Percentiles rank a stretch among this genome's conserved stretches.
phyloP scores from a whole-genome alignment of 2,888 invertebrate species.

The Rhagonycha lutea region DNA sequence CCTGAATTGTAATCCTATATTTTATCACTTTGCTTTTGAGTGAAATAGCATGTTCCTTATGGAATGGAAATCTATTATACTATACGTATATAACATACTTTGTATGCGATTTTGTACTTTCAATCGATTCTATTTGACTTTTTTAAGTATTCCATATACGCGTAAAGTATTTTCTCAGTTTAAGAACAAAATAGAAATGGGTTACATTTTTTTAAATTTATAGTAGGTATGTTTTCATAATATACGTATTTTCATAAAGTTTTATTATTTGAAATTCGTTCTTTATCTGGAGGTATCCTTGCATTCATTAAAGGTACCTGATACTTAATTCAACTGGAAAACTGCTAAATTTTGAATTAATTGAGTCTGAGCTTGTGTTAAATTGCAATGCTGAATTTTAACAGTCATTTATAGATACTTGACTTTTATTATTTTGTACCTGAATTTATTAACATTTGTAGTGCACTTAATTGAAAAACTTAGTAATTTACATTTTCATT shows the following conservation, averaged over 20 bases:
- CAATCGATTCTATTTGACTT: slow-evolving; percentile 5
- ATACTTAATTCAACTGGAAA: slow-evolving; percentile 3
- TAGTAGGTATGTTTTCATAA: too few relatives aligned
- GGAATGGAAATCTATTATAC: slow-evolving; percentile 19
- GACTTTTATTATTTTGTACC: slow-evolving; percentile 21
- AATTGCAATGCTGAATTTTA: slow-evolving; percentile 14
- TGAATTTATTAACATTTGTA: slow-evolving; percentile 20
- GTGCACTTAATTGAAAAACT: slow-evolving; percentile 18
- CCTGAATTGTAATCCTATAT: slow-evolving; percentile 16
- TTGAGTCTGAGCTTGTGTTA: slow-evolving; percentile 5
- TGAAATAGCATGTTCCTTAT: slow-evolving; percentile 23
- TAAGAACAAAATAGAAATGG: not conserved
- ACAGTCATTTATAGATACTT: slow-evolving; percentile 11
- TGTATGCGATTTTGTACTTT: slow-evolving; percentile 6
- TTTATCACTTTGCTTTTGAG: slow-evolving; percentile 19
- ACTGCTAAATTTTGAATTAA: slow-evolving; percentile 12
- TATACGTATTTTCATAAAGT: too few relatives aligned
- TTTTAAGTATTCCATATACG: not conserved
- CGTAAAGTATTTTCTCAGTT: not conserved
- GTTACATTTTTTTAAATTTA: too few relatives aligned
- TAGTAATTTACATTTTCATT: slow-evolving; percentile 16
- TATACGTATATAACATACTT: slow-evolving; percentile 7
- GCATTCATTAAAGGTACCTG: slow-evolving; percentile 2
- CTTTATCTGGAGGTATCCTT: not conserved
- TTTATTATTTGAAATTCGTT: not conserved